These are phyloP conservation scores for Ips typographus DNA, from an alignment of 1,140 invertebrate species.

Conservation along the genomic window DNA sequence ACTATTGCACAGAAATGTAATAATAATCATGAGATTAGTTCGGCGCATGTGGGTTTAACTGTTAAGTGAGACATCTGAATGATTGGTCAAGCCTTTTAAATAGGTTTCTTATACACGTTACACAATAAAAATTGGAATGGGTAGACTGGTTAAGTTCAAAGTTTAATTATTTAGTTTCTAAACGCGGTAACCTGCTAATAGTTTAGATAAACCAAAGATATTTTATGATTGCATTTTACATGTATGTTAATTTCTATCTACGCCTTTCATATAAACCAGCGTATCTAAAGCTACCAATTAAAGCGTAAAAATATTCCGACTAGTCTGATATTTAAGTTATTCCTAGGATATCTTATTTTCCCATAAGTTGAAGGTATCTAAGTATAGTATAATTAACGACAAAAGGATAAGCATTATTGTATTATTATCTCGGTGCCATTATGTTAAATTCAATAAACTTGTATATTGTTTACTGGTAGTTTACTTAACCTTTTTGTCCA, in stretches of 20 bases:
- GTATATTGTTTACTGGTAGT: constrained; percentile 39
- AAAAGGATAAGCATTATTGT: constrained; percentile 32
- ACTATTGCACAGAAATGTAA: too few relatives aligned
- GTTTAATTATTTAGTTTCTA: too few relatives aligned
- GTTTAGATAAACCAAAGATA: constrained; percentile 41
- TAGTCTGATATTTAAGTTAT: constrained; percentile 46
- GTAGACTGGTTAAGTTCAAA: too few relatives aligned
- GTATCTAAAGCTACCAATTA: background rate
- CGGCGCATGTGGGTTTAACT: too few relatives aligned
- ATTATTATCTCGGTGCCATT: constrained; percentile 44
- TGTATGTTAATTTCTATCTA: constrained; percentile 5
- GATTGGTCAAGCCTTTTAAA: background rate
- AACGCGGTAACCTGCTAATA: constrained; percentile 6
- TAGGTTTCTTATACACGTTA: background rate
- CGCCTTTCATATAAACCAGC: constrained; percentile 1
- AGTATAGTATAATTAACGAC: constrained; percentile 27
- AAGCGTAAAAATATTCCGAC: constrained; percentile 31
- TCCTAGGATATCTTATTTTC: constrained; percentile 42
- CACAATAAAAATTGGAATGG: too few relatives aligned
- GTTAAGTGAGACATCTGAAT: too few relatives aligned
- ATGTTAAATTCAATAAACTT: constrained; percentile 43
- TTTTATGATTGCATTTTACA: constrained; percentile 34
- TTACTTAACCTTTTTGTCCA: too few relatives aligned
- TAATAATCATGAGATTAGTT: too few relatives aligned
- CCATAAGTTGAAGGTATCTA: constrained; percentile 35